Evolutionary conservation across 2,797 vertebrate genomes (phyloP), one percentile per base, ranked within the genome.

Genomic region (Enteromius viviparus): DNA sequence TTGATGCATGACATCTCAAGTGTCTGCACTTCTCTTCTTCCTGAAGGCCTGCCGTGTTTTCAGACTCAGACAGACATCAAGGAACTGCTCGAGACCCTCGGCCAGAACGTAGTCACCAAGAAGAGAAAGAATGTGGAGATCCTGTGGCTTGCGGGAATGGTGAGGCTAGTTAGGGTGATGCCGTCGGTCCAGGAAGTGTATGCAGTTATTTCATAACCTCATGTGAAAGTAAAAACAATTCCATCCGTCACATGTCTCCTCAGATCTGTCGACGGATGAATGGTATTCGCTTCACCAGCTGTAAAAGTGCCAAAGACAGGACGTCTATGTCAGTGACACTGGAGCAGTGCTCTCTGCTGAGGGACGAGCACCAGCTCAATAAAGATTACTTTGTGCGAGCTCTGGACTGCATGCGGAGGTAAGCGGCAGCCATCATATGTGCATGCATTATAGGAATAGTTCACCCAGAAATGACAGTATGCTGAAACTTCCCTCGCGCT

Each of bases 231-330:
- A 45, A 19, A 42, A 5, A 9, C n/a, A 15, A 19, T 47, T 5
- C 65, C 19, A 0, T 45, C 7, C 11, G 2, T 74, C 1, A 32
- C 53, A 3, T 45, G 12, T 53, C 34, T 71, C 23, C 17, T 53
- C 93, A 99, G 98, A 97, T 99, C 86, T 99, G 98, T 91, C 96
- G 98, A 47, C 96, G 97, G 86, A 93, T 99, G 88, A 98, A 98
- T 10, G 98, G 98, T 34, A 96, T 99, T 88, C 97, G 98, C 84
- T 98, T 99, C 91, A 99, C 98, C 90, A 99, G 98, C 89, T 99
- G 98, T 93, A 99, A 99, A 96, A 99, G 98, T 95, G 98, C 98
- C 96, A 99, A 99, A 95, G 98, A 99, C 94, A 95, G 98, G 91
- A 99, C 98, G 0, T 97, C 98, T 17, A 99, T 99, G 98, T 98